These are phyloP conservation scores for Eleginops maclovinus DNA, from an alignment of 2,113 vertebrate species.

Conservation along the genomic window DNA sequence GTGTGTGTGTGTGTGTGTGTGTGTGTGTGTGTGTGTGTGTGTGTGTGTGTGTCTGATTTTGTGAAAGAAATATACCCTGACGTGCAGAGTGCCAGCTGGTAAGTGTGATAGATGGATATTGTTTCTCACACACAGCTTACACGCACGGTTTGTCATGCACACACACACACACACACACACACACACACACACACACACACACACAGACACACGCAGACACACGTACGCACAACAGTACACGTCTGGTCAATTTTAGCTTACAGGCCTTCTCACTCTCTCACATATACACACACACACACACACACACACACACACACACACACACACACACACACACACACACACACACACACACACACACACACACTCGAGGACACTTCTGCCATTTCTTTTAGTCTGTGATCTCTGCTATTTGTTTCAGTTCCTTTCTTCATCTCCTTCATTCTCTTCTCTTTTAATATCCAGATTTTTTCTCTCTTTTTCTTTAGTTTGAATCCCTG, in stretches of 20 bases:
- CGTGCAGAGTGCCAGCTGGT: conserved; percentile 36
- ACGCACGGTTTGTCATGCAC: conserved; percentile 20
- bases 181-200: not conserved
- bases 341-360: not conserved
- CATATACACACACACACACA: no score
- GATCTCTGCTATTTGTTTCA: not conserved
- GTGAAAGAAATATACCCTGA: conserved; percentile 35
- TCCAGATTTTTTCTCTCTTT: not conserved
- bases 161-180: not conserved
- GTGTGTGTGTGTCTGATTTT: conserved; percentile 27
- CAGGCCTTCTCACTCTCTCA: not conserved
- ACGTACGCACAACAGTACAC: no score
- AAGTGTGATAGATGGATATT: conserved; percentile 66
- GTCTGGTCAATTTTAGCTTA: not conserved
- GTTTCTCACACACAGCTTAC: conserved; percentile 34
- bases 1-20: not conserved
- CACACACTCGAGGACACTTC: not conserved
- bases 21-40: conserved; percentile 10
- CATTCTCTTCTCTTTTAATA: no score
- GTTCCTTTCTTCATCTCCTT: not conserved
- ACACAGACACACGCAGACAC: not conserved
- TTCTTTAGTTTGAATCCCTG: not conserved
- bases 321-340: no score
- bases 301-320: no score
- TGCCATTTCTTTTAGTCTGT: conserved; percentile 32